phyloP scores from a whole-genome alignment of 2,113 vertebrate species.

The Otocyon megalotis region DNA sequence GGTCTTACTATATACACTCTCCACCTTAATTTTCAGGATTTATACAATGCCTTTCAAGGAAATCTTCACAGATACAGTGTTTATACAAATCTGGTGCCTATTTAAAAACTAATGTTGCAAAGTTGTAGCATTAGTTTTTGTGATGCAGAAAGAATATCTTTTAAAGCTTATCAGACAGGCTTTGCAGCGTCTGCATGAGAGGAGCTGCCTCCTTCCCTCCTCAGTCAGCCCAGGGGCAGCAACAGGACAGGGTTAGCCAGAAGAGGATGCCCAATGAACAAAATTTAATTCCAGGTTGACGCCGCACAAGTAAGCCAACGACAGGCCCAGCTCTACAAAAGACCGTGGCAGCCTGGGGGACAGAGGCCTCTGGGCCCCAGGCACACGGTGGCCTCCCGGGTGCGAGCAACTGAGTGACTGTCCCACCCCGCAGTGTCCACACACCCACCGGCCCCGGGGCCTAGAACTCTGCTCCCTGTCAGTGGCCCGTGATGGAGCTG shows the following conservation, averaged over 20 bases:
- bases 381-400: accelerated
- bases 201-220: accelerated
- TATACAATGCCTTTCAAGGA: neutral
- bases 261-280: accelerated
- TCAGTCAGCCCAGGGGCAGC: accelerated
- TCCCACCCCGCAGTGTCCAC: neutral
- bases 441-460: neutral
- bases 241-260: accelerated
- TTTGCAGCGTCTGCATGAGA: accelerated
- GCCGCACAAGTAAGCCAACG: accelerated
- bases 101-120: neutral
- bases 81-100: neutral
- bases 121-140: neutral
- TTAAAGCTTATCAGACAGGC: neutral
- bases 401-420: accelerated
- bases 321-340: neutral
- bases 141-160: neutral
- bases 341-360: neutral
- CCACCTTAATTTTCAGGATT: neutral
- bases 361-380: neutral
- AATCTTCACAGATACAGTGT: neutral
- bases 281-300: neutral
- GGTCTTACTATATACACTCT: neutral
- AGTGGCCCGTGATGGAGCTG: conserved; percentile 65
- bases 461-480: conserved; percentile 77